These are phyloP conservation scores for Chrysaora quinquecirrha DNA, from an alignment of 30 jellyfish, hydroid and myxozoan genomes.

Conservation along the genomic window DNA sequence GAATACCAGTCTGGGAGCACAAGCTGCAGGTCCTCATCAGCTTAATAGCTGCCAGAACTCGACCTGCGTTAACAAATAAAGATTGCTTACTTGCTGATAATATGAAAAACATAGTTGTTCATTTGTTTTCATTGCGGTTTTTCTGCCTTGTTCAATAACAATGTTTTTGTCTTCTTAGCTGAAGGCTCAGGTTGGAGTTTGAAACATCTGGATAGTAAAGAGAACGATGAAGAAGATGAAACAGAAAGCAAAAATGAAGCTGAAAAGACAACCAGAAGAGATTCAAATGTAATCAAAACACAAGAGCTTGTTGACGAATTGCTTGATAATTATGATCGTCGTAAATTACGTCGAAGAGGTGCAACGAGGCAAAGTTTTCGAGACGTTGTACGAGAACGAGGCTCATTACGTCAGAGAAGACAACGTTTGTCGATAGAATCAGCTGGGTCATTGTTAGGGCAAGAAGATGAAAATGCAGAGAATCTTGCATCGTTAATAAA, in stretches of 20 bases:
- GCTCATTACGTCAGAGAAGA: slow-evolving; percentile 66
- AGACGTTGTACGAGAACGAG: slow-evolving; percentile 58
- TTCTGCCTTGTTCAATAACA: too few relatives aligned
- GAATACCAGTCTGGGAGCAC: too few relatives aligned
- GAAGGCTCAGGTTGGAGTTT: neutral
- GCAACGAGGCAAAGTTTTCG: slow-evolving; percentile 73
- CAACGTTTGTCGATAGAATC: slow-evolving; percentile 65
- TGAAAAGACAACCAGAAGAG: slow-evolving; percentile 49
- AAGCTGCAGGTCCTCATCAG: too few relatives aligned
- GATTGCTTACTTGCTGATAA: too few relatives aligned
- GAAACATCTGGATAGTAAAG: neutral
- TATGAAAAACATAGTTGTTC: too few relatives aligned
- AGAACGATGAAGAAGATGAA: neutral
- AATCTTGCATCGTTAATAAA: slow-evolving; percentile 9
- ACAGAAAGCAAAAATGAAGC: slow-evolving; percentile 46
- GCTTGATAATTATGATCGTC: slow-evolving; percentile 45
- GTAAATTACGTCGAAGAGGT: slow-evolving; percentile 77
- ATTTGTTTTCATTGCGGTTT: too few relatives aligned
- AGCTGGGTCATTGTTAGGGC: slow-evolving; percentile 74
- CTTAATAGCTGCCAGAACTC: too few relatives aligned
- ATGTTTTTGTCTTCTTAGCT: neutral
- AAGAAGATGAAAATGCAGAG: slow-evolving; percentile 66
- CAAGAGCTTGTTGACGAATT: slow-evolving; percentile 48
- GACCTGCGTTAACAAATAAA: too few relatives aligned
- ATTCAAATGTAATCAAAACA: too few relatives aligned